phyloP scores from a whole-genome alignment of 2,797 vertebrate genomes.

The Silurus aristotelis region DNA sequence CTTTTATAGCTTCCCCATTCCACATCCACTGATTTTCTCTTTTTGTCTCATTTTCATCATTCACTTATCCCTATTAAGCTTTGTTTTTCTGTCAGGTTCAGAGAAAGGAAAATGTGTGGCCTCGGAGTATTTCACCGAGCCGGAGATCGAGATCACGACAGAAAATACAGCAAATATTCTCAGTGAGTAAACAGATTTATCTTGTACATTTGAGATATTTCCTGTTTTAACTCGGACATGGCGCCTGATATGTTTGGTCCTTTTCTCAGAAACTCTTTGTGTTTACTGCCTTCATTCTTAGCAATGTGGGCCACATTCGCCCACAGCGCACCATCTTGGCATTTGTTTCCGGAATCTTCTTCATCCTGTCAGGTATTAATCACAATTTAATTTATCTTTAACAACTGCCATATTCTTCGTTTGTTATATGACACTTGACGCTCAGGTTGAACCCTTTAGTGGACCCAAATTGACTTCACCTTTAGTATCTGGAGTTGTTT shows the following conservation, averaged over 20 bases:
- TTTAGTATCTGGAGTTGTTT: neutral
- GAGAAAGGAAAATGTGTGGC: slow-evolving; percentile 86
- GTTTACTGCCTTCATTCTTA: slow-evolving; percentile 94
- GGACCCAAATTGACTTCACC: neutral
- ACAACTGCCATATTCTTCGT: neutral
- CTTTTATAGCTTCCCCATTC: neutral
- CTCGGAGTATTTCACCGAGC: slow-evolving; percentile 91
- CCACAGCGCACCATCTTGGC: slow-evolving; percentile 93
- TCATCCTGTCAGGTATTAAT: slow-evolving; percentile 88
- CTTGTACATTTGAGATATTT: neutral
- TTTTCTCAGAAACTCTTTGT: slow-evolving; percentile 87
- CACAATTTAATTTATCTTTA: slow-evolving; percentile 21
- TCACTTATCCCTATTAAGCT: slow-evolving; percentile 32
- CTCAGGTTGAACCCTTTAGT: neutral
- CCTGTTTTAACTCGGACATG: neutral
- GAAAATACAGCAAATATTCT: slow-evolving; percentile 94
- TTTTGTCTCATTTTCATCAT: slow-evolving; percentile 36
- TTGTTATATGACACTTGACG: neutral
- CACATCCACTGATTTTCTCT: neutral
- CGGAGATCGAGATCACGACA: slow-evolving; percentile 89
- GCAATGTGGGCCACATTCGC: slow-evolving; percentile 94
- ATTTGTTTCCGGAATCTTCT: slow-evolving; percentile 94
- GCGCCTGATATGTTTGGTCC: neutral
- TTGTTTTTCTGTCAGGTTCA: slow-evolving; percentile 64
- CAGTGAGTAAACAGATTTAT: slow-evolving; percentile 75